A percentile compares a stretch with the other conserved stretches of the same genome.
Conservation (phyloP, 2,797 vertebrate genomes). For the Orestias chungarensis region DNA sequence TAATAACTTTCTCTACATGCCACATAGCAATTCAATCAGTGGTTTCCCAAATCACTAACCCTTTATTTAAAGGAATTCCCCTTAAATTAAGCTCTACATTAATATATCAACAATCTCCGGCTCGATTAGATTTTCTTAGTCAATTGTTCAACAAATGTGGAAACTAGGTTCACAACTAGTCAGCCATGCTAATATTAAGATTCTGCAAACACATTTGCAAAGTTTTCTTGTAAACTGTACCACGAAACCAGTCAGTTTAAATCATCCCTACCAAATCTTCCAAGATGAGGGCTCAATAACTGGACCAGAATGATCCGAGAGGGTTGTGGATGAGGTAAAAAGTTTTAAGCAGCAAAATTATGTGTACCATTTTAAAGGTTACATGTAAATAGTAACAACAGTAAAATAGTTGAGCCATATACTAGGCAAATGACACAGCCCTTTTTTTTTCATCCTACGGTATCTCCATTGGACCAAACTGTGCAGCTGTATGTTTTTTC, state of each 20-base stretch:
- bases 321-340: too few relatives aligned
- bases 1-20: neutral
- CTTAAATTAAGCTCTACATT: neutral
- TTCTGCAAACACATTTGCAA: neutral
- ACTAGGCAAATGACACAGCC: neutral
- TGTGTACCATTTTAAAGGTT: too few relatives aligned
- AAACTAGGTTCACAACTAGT: neutral
- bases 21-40: too few relatives aligned
- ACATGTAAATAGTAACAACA: too few relatives aligned
- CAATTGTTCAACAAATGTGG: neutral
- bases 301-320: too few relatives aligned
- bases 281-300: too few relatives aligned
- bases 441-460: conserved; percentile 24
- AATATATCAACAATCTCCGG: neutral
- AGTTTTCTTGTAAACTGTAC: neutral
- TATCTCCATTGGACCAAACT: conserved; percentile 47
- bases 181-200: neutral
- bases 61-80: too few relatives aligned
- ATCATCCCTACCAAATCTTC: too few relatives aligned
- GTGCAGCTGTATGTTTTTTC: conserved; percentile 31
- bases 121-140: neutral
- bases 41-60: too few relatives aligned
- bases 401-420: neutral
- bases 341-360: too few relatives aligned
- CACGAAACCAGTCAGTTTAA: neutral